Evolutionary conservation across 2,888 invertebrate species (phyloP), one percentile per base, ranked within the genome.

Genomic region (Mamestra brassicae): DNA sequence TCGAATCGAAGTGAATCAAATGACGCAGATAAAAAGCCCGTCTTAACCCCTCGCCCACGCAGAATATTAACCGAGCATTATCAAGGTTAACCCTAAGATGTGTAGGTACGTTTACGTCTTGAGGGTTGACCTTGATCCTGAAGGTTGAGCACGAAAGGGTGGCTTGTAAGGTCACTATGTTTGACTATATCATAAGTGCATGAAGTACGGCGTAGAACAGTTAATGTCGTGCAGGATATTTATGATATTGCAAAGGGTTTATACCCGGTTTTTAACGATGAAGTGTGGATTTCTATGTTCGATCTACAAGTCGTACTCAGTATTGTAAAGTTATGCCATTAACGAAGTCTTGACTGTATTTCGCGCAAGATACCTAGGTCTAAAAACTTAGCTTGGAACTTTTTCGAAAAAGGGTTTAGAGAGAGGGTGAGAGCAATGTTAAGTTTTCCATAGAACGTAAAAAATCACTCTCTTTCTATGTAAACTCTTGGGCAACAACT

Each of bases 1-100:
- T 71, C 64, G 68, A 17, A 60, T 75, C 58, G 38, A 13, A 71
- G 34, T 38, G 52, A 70, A 64, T 63, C 62, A 65, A 75, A 74
- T 75, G 69, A 72, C 74, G 69, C 69, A 55, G 45, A 76, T 74
- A 77, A 83, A 67, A 83, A 55, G 63, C 8, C 58, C 68, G 54
- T 50, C 68, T 83, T 62, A 68, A 71, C 36, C 67, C 71, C n/a
- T 42, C 69, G 47, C 72, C 80, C 47, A 67, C 73, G 54, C 58
- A 45, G 66, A 52, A 74, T 82, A 72, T 26, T 26, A 26, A 26
- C 26, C 26, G 26, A 26, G 26, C 26, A 26, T 26, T 26, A 26
- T 26, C 26, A 26, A 26, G 26, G 26, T 62, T 70, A 63, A 45
- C 61, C 61, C 45, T 45, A 42, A 42, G 13, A 45, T 26, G 45